Percentiles rank a stretch among this genome's conserved stretches.
These are phyloP conservation scores for Papilio helenus DNA, from an alignment of 1,140 invertebrate species.

Conservation along the genomic window DNA sequence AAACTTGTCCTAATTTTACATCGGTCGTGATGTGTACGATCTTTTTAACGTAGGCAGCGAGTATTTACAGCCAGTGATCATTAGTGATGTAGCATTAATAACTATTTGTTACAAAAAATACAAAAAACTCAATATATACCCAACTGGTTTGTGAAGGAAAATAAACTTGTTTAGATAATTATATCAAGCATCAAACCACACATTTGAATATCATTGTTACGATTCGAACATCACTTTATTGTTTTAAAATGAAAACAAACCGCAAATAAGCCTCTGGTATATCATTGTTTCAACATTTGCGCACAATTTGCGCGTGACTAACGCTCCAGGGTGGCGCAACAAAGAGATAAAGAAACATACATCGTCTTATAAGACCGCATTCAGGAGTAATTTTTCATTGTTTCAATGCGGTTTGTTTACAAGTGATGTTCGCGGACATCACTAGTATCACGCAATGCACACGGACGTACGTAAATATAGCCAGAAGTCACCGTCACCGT, in stretches of 20 bases:
- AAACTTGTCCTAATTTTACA: not conserved
- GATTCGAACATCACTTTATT: not conserved
- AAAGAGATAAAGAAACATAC: slow-evolving; percentile 1
- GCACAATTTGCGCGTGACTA: slow-evolving; percentile 8
- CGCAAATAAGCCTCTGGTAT: not conserved
- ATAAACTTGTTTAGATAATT: not conserved
- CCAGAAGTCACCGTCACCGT: not conserved
- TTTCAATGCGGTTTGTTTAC: slow-evolving; percentile 16
- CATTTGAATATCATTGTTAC: not conserved
- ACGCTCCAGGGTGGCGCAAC: not conserved
- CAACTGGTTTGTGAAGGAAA: not conserved
- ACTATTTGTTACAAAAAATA: not conserved
- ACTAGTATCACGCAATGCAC: slow-evolving; percentile 7
- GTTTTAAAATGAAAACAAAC: slow-evolving; percentile 5
- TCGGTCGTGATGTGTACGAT: not conserved
- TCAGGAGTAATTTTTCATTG: not conserved
- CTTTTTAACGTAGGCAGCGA: not conserved
- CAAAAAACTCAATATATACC: not conserved
- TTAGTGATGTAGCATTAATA: not conserved
- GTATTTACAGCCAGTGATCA: not conserved
- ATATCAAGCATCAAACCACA: no score
- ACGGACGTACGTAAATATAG: slow-evolving; percentile 10
- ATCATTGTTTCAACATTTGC: slow-evolving; percentile 13
- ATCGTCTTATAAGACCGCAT: slow-evolving; percentile 4
- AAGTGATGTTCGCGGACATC: slow-evolving; percentile 14